Base-by-base conservation (phyloP, 2,888 invertebrate genomes). In the Chymomyza fuscimana region DNA sequence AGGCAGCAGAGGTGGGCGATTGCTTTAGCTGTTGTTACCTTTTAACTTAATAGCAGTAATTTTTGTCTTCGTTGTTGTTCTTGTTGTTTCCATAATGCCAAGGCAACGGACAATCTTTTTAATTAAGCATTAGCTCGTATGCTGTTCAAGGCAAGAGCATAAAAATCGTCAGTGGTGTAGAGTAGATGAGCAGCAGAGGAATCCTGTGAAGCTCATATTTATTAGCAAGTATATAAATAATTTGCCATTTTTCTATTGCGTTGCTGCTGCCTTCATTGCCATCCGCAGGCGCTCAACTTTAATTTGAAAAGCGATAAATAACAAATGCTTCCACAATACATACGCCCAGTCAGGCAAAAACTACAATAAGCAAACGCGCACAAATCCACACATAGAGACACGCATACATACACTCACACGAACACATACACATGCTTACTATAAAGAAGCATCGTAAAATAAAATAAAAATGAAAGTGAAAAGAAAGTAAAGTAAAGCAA, bases 281-380 rank as follows among this genome's bases (percentile, higher is more conserved):
- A 46, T 58, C 52, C 69, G 29, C 46, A 71, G 58, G 69, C 73
- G 80, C 65, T 86, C 88, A 75, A 89, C 83, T 89, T 87, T 86
- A 89, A 87, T 84, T 89, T 87, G 81, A 82, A 80, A 88, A 75
- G 75, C 86, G 88, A 89, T 89, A 89, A 84, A 89, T 89, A 86
- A 82, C 77, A 67, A 73, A 76, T 63, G 86, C 74, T 70, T 51
- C 82, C 74, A 69, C 50, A 67, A 54, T 46, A 46, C 40, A 46
- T 67, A 50, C 36, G 66, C 46, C 46, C 64, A 63, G 69, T 75
- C 54, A 63, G 69, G 68, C 68, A 74, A 59, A 77, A 83, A 78
- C 79, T 81, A 83, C 73, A 73, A 73, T 76, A 71, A 72, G 69
- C 71, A 81, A 72, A 68, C 67, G 63, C 66, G 61, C 72, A 67